phyloP scores from a whole-genome alignment of 2,113 vertebrate species.

The Pelmatolapia mariae region DNA sequence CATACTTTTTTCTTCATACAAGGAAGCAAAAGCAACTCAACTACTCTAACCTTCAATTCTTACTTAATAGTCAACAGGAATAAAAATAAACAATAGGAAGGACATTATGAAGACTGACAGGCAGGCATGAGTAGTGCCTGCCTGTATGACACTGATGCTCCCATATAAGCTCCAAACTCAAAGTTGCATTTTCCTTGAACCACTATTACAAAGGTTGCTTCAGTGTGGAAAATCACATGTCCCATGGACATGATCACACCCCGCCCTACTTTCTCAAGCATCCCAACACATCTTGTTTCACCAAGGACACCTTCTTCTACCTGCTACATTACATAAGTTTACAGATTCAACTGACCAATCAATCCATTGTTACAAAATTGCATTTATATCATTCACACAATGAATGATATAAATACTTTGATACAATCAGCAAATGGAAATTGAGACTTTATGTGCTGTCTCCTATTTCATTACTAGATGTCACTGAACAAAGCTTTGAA shows the following conservation, averaged over 20 bases:
- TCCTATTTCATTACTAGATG: neutral
- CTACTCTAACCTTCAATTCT: neutral
- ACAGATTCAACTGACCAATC: fast-evolving
- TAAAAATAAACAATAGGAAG: neutral
- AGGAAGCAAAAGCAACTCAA: fast-evolving
- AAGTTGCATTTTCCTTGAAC: neutral
- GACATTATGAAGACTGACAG: neutral
- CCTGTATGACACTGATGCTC: neutral
- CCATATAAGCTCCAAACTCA: neutral
- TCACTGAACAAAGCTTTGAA: neutral
- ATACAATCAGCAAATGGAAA: neutral
- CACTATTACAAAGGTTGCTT: neutral
- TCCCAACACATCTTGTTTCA: neutral
- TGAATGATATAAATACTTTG: neutral
- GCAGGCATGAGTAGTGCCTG: neutral
- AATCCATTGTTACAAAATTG: neutral
- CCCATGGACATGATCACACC: neutral
- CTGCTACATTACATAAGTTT: neutral
- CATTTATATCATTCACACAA: neutral
- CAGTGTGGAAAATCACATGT: neutral
- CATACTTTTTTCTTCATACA: neutral
- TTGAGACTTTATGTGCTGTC: fast-evolving
- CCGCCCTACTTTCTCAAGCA: neutral
- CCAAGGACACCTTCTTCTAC: neutral
- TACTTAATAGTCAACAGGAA: neutral